These are phyloP conservation scores for Eupsittula cactorum DNA, from an alignment of 2,113 vertebrate genomes.

Conservation along the genomic window DNA sequence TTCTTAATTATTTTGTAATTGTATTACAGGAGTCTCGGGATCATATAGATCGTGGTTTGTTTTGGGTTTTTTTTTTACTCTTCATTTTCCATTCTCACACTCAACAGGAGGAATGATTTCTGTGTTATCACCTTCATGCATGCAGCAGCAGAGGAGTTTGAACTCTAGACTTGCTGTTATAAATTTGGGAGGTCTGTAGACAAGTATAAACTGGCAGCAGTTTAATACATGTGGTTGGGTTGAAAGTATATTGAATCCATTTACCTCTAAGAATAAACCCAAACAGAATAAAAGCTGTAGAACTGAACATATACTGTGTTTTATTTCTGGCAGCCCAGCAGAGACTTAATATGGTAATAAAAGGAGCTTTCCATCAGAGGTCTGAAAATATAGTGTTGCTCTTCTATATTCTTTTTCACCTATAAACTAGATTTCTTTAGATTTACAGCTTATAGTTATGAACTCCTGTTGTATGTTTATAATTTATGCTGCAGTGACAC, in stretches of 20 bases:
- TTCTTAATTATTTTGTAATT: background rate
- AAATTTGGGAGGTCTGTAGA: background rate
- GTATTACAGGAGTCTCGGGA: background rate
- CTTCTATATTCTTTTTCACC: background rate
- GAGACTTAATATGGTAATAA: conserved; percentile 27
- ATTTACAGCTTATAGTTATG: background rate
- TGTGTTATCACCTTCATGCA: background rate
- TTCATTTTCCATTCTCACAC: background rate
- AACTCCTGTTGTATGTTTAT: background rate
- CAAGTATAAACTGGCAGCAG: background rate
- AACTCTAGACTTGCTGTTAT: background rate
- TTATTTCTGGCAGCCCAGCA: conserved; percentile 23
- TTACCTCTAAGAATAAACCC: conserved; percentile 26
- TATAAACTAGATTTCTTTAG: background rate
- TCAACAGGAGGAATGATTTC: background rate
- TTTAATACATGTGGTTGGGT: conserved; percentile 11
- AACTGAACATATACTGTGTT: conserved; percentile 34
- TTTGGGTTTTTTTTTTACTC: background rate
- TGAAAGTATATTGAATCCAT: background rate
- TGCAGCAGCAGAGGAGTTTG: background rate
- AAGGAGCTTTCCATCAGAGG: conserved; percentile 10
- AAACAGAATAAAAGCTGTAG: conserved; percentile 44
- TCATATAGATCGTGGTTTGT: background rate
- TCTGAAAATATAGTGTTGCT: conserved; percentile 10
- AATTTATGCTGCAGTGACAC: background rate